These are phyloP conservation scores for Monopis laevigella DNA, from an alignment of 2,888 invertebrate species.

Conservation along the genomic window DNA sequence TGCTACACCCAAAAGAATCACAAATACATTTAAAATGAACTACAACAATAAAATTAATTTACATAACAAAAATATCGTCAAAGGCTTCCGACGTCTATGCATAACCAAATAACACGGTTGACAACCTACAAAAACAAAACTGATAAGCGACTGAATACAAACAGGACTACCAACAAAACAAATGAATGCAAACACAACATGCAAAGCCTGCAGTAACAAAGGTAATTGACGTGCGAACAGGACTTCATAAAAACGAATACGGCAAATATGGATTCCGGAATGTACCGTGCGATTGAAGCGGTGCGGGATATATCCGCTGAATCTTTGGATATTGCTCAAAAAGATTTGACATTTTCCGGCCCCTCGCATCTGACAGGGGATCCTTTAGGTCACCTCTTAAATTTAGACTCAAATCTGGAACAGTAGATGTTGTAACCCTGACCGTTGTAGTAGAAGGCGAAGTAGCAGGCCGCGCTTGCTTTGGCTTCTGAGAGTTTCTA, in stretches of 20 bases:
- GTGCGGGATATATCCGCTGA: slow-evolving; percentile 80
- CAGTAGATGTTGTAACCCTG: slow-evolving; percentile 33
- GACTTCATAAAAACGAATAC: slow-evolving; percentile 19
- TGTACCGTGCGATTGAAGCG: slow-evolving; percentile 58
- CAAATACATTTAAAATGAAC: too few relatives aligned
- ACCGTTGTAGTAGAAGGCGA: slow-evolving; percentile 63
- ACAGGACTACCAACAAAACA: too few relatives aligned
- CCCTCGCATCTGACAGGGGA: slow-evolving; percentile 49
- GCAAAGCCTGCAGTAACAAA: slow-evolving; percentile 27
- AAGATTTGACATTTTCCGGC: slow-evolving; percentile 73
- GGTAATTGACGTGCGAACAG: slow-evolving; percentile 23
- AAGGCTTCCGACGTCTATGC: too few relatives aligned
- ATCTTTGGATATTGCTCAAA: slow-evolving; percentile 81
- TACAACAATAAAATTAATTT: too few relatives aligned
- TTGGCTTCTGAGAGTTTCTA: slow-evolving; percentile 56
- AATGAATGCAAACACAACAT: slow-evolving; percentile 38
- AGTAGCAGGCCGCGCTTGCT: slow-evolving; percentile 62
- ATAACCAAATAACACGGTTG: too few relatives aligned
- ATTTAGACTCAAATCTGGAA: slow-evolving; percentile 50
- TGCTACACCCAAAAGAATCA: too few relatives aligned
- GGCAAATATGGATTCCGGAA: slow-evolving; percentile 19
- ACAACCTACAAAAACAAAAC: too few relatives aligned
- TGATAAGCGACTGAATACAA: too few relatives aligned
- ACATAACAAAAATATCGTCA: too few relatives aligned
- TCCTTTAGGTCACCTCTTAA: slow-evolving; percentile 47